These are phyloP conservation scores for Lytechinus pictus DNA, from an alignment of 35 echinoderm and acorn worm species.

Conservation along the genomic window DNA sequence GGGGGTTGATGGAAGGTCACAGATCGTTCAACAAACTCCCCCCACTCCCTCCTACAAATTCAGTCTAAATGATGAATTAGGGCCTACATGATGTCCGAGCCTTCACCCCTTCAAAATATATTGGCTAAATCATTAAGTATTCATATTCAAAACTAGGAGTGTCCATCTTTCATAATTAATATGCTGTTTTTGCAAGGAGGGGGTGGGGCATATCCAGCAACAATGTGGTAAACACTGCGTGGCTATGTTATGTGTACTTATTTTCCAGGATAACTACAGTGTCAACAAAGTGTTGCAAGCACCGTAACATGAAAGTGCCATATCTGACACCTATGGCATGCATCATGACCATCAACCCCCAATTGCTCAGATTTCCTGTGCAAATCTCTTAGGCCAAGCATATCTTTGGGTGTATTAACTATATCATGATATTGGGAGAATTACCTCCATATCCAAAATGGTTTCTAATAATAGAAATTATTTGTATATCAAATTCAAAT, in stretches of 20 bases:
- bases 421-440: background rate
- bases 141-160: too few species aligned
- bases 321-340: background rate
- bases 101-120: background rate
- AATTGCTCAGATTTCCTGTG: background rate
- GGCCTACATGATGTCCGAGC: background rate
- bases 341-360: background rate
- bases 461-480: background rate
- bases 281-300: too few species aligned
- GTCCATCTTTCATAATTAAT: too few species aligned
- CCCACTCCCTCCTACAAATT: constrained; percentile 5
- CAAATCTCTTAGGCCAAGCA: background rate
- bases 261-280: too few species aligned
- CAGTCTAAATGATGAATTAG: background rate
- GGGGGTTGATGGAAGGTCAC: constrained; percentile 22
- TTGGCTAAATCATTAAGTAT: background rate
- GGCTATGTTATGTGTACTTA: too few species aligned
- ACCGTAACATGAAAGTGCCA: background rate
- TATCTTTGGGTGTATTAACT: background rate
- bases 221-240: too few species aligned
- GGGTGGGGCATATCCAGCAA: too few species aligned
- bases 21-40: constrained; percentile 34
- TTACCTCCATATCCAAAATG: background rate
- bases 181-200: too few species aligned
- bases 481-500: too few species aligned